A percentile compares a stretch with the other conserved stretches of the same genome.
Evolutionary conservation across 2,888 invertebrate species (phyloP).

Genomic region (Pheosia tremula): DNA sequence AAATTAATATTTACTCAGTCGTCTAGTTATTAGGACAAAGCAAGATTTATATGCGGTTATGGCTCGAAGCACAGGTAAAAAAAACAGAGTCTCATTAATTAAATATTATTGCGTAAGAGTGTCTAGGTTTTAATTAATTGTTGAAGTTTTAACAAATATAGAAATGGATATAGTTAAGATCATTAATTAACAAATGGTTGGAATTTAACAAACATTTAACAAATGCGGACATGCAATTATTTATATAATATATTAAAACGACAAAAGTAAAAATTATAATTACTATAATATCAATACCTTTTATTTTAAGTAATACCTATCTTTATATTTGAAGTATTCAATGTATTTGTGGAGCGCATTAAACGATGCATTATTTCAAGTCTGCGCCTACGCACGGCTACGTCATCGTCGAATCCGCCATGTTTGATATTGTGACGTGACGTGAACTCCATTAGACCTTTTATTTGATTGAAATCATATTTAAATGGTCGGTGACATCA

Average conservation of each 20-base stretch:
- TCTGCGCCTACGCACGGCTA: conserved; percentile 4
- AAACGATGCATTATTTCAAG: neutral
- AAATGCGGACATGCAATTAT: too few species aligned
- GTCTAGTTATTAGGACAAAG: neutral
- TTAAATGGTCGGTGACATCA: conserved; percentile 4
- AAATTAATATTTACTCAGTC: neutral
- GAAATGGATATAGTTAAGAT: neutral
- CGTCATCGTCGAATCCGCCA: conserved; percentile 1
- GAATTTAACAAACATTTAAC: too few species aligned
- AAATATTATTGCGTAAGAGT: conserved; percentile 1
- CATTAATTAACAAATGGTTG: too few species aligned
- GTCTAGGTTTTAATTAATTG: neutral
- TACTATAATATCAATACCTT: too few species aligned
- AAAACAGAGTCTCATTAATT: conserved; percentile 3
- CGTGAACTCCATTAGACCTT: neutral
- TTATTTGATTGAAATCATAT: neutral
- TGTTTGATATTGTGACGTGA: conserved; percentile 8
- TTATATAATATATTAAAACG: too few species aligned
- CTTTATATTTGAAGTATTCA: neutral
- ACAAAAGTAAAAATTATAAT: too few species aligned
- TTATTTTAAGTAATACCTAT: too few species aligned
- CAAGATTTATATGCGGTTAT: neutral
- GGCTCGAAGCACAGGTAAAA: neutral
- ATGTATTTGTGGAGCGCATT: conserved; percentile 3
- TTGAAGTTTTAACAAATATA: neutral